These are phyloP conservation scores for Nasua narica DNA, from an alignment of 2,797 vertebrate species.

Conservation along the genomic window DNA sequence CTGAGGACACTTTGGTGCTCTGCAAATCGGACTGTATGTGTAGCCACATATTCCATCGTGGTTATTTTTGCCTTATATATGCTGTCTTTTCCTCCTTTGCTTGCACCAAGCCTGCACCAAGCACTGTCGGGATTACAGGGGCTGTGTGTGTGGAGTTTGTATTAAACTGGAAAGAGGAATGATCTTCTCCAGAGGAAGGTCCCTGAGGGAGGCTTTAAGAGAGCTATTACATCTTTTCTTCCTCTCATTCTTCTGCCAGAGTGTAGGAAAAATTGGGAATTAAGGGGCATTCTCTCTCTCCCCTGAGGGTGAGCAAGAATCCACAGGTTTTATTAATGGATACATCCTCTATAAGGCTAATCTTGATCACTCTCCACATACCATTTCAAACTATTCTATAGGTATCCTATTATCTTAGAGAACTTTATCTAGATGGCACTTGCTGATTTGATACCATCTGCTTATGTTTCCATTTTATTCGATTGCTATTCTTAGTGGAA, in stretches of 20 bases:
- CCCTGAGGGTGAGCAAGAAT: not conserved
- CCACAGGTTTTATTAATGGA: not conserved
- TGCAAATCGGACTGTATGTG: not conserved
- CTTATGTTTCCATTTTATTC: slow-evolving; percentile 11
- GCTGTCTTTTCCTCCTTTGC: not conserved
- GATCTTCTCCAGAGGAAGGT: not conserved
- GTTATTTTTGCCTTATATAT: not conserved
- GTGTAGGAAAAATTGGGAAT: not conserved
- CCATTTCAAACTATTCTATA: not conserved
- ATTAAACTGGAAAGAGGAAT: not conserved
- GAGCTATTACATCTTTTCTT: not conserved
- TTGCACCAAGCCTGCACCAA: not conserved
- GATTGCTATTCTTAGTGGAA: slow-evolving; percentile 27
- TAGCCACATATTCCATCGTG: not conserved
- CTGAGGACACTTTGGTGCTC: not conserved
- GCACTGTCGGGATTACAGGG: too few species aligned
- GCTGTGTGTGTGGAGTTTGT: not conserved
- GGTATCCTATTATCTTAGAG: not conserved
- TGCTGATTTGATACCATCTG: not conserved
- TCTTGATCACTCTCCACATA: not conserved
- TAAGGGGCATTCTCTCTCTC: not conserved
- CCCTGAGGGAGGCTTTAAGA: not conserved
- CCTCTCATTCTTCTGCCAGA: not conserved
- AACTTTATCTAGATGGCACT: not conserved
- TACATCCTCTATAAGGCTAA: not conserved